phyloP scores from a whole-genome alignment of 2,113 vertebrate genomes.

The Mustelus asterias region DNA sequence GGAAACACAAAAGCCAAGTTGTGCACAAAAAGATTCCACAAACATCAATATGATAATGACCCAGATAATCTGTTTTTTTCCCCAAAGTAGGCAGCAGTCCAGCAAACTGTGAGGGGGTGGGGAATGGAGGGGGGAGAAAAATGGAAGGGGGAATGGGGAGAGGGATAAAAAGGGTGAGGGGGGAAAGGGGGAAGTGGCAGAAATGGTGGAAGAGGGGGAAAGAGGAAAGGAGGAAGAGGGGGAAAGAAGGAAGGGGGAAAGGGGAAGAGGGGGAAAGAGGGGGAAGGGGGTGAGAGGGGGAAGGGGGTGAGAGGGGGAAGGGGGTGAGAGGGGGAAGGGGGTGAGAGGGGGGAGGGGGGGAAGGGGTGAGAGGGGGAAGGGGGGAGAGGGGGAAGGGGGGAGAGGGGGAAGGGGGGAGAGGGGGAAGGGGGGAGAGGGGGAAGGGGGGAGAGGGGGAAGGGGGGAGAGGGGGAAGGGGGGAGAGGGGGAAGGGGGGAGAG shows the following conservation, averaged over 20 bases:
- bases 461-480: neutral
- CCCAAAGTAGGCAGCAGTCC: too few species aligned
- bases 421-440: neutral
- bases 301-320: neutral
- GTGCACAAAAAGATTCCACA: too few species aligned
- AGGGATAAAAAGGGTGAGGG: too few species aligned
- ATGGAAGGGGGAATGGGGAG: neutral
- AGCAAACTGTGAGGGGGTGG: too few species aligned
- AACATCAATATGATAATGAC: too few species aligned
- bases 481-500: too few species aligned
- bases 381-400: neutral
- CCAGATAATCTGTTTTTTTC: too few species aligned
- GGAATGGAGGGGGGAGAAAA: neutral
- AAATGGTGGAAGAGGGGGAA: too few species aligned
- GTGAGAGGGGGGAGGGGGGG: rapidly evolving
- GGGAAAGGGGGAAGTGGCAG: neutral
- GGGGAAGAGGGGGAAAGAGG: too few species aligned
- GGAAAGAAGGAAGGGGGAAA: too few species aligned
- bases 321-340: neutral
- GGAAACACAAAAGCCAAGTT: too few species aligned
- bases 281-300: neutral
- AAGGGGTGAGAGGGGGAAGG: neutral
- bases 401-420: neutral
- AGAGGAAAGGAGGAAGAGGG: too few species aligned
- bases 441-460: neutral